Percentiles rank a stretch among this genome's conserved stretches.
These are phyloP conservation scores for Neoascia interrupta DNA, from an alignment of 2,888 invertebrate genomes.

Conservation along the genomic window DNA sequence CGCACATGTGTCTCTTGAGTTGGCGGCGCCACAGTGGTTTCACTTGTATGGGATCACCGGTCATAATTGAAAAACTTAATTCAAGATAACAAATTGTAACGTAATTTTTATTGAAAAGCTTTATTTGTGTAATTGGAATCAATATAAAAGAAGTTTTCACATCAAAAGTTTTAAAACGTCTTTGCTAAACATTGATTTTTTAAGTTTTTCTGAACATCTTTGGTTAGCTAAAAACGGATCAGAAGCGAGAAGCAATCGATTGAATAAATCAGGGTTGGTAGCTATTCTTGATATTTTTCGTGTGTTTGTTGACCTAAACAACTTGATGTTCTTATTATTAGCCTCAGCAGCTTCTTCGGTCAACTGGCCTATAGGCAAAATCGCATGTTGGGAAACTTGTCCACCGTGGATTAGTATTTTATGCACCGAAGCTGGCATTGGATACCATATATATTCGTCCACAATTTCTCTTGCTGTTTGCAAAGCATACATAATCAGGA, in stretches of 20 bases:
- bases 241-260: neutral
- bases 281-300: neutral
- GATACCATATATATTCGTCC: no score
- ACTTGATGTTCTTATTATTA: neutral
- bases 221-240: no score
- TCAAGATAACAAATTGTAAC: no score
- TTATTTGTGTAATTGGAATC: neutral
- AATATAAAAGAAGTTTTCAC: neutral
- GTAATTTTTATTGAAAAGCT: no score
- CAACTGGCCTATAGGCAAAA: neutral
- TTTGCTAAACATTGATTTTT: no score
- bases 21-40: neutral
- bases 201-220: no score
- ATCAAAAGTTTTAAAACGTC: neutral
- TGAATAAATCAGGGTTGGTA: slow-evolving; percentile 9
- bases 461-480: neutral
- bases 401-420: no score
- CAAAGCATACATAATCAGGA: neutral
- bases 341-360: neutral
- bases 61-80: neutral
- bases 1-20: neutral
- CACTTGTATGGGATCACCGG: neutral
- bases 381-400: neutral
- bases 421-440: neutral
- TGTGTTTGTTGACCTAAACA: neutral